phyloP scores from a whole-genome alignment of 2,888 invertebrate genomes.

The Drosophila cyrtoloma region DNA sequence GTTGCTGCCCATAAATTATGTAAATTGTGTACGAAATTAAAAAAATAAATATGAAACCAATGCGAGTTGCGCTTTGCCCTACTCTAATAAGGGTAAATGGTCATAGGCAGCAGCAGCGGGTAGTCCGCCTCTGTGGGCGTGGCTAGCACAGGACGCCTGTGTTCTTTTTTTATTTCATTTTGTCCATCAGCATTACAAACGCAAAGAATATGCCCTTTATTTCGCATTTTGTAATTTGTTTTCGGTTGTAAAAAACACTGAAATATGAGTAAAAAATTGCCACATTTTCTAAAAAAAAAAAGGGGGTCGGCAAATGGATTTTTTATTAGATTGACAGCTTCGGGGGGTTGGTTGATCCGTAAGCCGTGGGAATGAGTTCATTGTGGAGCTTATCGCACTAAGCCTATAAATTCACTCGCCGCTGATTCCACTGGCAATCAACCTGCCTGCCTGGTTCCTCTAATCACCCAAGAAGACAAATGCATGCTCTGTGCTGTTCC shows the following conservation, averaged over 20 bases:
- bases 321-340: constrained; percentile 63
- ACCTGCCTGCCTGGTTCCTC: constrained; percentile 41
- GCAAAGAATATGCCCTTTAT: constrained; percentile 77
- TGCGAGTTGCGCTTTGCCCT: constrained; percentile 42
- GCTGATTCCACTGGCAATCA: constrained; percentile 31
- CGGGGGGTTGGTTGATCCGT: constrained; percentile 54
- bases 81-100: constrained; percentile 76
- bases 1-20: constrained; percentile 78
- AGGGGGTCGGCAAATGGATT: constrained; percentile 60
- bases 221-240: constrained; percentile 75
- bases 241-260: constrained; percentile 61
- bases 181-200: constrained; percentile 72
- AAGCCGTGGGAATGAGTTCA: constrained; percentile 47
- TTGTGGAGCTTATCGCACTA: constrained; percentile 23
- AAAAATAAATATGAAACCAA: constrained; percentile 45
- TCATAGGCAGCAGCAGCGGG: constrained; percentile 60
- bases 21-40: constrained; percentile 68
- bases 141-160: constrained; percentile 40
- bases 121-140: constrained; percentile 57
- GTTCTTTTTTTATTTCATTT: constrained; percentile 30
- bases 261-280: constrained; percentile 79
- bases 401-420: constrained; percentile 40
- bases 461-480: constrained; percentile 37
- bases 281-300: constrained; percentile 48
- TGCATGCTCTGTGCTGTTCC: background rate